Evolutionary conservation across 2,888 invertebrate species (phyloP).

Genomic region (Melinaea menophilus): DNA sequence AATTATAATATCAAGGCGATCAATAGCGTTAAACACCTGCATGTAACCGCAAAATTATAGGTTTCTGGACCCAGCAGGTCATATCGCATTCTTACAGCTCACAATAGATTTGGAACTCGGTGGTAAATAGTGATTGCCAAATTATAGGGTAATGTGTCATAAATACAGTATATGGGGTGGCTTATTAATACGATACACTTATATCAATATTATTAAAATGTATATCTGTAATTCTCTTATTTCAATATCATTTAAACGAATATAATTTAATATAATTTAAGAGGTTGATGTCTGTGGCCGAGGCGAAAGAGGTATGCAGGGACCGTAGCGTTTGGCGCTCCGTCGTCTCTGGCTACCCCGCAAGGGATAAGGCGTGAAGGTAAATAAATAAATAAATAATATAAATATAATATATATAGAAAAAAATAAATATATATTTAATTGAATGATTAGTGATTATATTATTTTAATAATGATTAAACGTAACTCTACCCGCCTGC

Average conservation of each 20-base stretch:
- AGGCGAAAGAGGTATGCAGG: too few relatives aligned
- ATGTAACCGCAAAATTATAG: constrained; percentile 70
- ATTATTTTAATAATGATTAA: neutral
- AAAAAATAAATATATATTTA: neutral
- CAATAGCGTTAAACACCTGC: constrained; percentile 60
- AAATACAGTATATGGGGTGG: constrained; percentile 51
- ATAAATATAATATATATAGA: too few relatives aligned
- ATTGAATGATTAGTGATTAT: neutral
- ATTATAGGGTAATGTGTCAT: constrained; percentile 71
- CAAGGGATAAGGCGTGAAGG: too few relatives aligned
- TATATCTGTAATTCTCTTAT: too few relatives aligned
- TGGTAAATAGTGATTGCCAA: constrained; percentile 63
- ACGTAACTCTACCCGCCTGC: constrained; percentile 33
- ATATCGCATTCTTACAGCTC: constrained; percentile 37
- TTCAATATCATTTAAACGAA: too few relatives aligned
- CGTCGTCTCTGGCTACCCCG: too few relatives aligned
- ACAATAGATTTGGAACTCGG: constrained; percentile 54
- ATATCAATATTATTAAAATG: constrained; percentile 7
- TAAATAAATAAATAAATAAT: too few relatives aligned
- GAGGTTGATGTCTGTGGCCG: too few relatives aligned
- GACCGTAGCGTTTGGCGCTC: too few relatives aligned
- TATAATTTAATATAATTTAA: too few relatives aligned
- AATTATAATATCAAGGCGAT: constrained; percentile 45
- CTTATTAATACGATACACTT: constrained; percentile 19
- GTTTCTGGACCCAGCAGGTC: constrained; percentile 58